Percentiles rank a stretch among this genome's conserved stretches.
These are phyloP conservation scores for Leptinotarsa rubiginosa DNA, from an alignment of 2,888 invertebrate species.

Conservation along the genomic window DNA sequence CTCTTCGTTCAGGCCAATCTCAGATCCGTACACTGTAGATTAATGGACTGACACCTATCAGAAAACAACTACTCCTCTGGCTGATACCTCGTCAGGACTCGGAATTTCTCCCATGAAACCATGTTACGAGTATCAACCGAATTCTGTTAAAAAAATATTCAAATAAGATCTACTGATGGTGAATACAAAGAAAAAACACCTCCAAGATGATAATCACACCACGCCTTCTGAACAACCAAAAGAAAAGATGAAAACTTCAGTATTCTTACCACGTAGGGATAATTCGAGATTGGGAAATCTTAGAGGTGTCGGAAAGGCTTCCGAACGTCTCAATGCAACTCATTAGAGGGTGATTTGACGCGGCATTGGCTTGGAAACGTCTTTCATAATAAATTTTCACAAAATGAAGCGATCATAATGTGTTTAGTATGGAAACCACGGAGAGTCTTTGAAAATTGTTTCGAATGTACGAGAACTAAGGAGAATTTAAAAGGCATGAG, in stretches of 20 bases:
- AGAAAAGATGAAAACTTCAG: background rate
- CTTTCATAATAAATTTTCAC: slow-evolving; percentile 47
- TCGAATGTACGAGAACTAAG: slow-evolving; percentile 41
- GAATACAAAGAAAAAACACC: no score
- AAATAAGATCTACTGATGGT: no score
- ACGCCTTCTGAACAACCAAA: no score
- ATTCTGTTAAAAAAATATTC: no score
- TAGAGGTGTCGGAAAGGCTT: slow-evolving; percentile 35
- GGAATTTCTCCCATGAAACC: no score
- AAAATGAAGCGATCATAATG: slow-evolving; percentile 49
- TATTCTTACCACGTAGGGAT: slow-evolving; percentile 35
- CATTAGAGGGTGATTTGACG: slow-evolving; percentile 38
- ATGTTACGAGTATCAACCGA: no score
- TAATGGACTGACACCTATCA: no score
- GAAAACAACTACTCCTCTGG: no score
- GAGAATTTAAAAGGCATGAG: background rate
- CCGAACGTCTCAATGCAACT: slow-evolving; percentile 35
- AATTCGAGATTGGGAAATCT: slow-evolving; percentile 36
- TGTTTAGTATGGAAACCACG: slow-evolving; percentile 50
- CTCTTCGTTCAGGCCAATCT: no score
- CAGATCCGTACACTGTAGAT: no score
- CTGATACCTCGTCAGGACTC: no score
- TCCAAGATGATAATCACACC: no score
- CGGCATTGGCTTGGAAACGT: slow-evolving; percentile 39
- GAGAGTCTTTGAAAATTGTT: slow-evolving; percentile 45